Base-by-base conservation (phyloP, 2,888 invertebrate species). In the Pterostichus madidus region DNA sequence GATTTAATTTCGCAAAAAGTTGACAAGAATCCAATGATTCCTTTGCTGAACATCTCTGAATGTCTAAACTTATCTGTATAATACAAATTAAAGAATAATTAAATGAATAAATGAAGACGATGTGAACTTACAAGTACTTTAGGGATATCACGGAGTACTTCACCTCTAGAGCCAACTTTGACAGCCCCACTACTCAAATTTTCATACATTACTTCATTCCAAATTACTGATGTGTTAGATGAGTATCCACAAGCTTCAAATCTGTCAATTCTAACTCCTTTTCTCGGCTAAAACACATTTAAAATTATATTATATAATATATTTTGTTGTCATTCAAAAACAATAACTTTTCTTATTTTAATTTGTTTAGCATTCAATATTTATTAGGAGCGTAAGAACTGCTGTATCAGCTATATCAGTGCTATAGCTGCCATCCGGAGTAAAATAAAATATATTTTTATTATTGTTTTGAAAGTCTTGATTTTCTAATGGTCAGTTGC, bases 21-120 rank as follows among this genome's bases (percentile, higher is more conserved):
- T 56, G 35, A 46, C 80, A 80, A 35, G 53, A 24, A 71, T 80
- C 80, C 15, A 80, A 39, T 3, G 80, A 11, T 73, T 80, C 80
- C 31, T 46, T 80, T 46, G 32, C 17, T 24, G 73, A 24, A 44
- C 80, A 80, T 44, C 80, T 32, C 11, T 53, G 8, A 24, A 80
- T 13, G 6, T 73, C 73, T 5, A 80, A 8, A 8, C 17, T 44
- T 31, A 79, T 46, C 79, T 79, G 2, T 10, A 24, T 1, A 32
- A 49, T 24, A 8, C 10, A 71, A n/a, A 64, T 5, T 6, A 32
- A 64, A 32, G 13, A 35, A 64, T 13, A 35, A 35, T 64, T 35
- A 35, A 13, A 13, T 8, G 5, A n/a, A 10, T 61, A 61, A 13
- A 61, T 11, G 24, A 31, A 11, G 31, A 59, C n/a, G 8, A 11